Evolutionary conservation across 2,888 invertebrate genomes (phyloP).

Genomic region (Therioaphis trifolii): DNA sequence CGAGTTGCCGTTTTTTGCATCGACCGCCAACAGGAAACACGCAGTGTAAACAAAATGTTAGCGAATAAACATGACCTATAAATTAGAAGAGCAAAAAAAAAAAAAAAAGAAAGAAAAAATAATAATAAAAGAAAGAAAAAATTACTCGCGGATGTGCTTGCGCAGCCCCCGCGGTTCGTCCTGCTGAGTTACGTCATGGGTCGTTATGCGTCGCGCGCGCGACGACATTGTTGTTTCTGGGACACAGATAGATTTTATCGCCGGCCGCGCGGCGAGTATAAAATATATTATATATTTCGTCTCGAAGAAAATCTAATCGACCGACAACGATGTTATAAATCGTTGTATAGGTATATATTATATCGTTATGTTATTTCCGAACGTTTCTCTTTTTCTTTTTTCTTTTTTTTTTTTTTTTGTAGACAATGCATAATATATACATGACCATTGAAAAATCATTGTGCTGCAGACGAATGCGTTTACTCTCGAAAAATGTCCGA

Average conservation of each 20-base stretch:
- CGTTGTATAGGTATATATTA: neutral
- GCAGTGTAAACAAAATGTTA: constrained; percentile 50
- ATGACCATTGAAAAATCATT: neutral
- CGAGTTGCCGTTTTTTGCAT: constrained; percentile 2
- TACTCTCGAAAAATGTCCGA: neutral
- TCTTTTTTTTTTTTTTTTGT: no score
- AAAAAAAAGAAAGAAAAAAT: neutral
- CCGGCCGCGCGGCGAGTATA: neutral
- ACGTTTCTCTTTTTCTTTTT: constrained; percentile 2
- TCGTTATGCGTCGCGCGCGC: neutral
- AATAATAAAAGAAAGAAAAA: constrained; percentile 14
- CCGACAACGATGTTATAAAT: neutral
- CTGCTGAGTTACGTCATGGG: constrained; percentile 50
- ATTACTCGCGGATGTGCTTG: constrained; percentile 40
- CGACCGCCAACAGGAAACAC: constrained; percentile 45
- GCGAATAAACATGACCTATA: constrained; percentile 57
- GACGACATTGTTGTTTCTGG: constrained; percentile 39
- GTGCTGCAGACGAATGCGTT: neutral
- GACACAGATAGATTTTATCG: constrained; percentile 41
- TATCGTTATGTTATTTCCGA: neutral
- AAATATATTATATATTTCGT: neutral
- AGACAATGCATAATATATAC: no score
- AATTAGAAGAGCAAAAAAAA: neutral
- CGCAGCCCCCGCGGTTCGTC: constrained; percentile 46
- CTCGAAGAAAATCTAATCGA: neutral